Evolutionary conservation across 2,113 vertebrate genomes (phyloP).

Genomic region (Cinclus mexicanus): DNA sequence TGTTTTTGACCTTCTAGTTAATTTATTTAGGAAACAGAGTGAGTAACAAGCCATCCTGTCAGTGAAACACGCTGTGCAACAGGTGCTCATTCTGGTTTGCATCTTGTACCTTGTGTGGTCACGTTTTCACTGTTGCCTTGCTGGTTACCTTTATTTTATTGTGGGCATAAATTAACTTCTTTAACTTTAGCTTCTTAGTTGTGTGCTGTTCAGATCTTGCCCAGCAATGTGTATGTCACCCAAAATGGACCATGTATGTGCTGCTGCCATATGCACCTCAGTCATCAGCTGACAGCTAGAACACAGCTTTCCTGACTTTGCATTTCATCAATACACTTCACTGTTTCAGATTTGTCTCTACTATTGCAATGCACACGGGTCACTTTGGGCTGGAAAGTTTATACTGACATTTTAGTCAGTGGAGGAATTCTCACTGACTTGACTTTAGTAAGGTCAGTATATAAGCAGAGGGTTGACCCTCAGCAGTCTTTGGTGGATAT

Average conservation of each 20-base stretch:
- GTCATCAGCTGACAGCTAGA: neutral
- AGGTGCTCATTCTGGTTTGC: neutral
- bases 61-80: neutral
- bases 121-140: accelerated
- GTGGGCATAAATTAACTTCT: neutral
- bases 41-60: neutral
- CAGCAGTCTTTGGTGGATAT: neutral
- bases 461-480: neutral
- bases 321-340: neutral
- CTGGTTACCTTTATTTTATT: neutral
- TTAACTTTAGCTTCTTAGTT: neutral
- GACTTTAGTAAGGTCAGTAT: neutral
- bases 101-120: neutral
- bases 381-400: neutral
- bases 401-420: neutral
- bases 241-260: neutral
- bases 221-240: too few relatives aligned
- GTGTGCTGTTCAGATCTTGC: neutral
- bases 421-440: neutral
- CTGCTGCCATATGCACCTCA: accelerated
- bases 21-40: neutral
- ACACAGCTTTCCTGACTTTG: neutral
- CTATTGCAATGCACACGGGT: accelerated
- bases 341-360: neutral
- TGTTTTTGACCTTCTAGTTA: neutral